Percentiles rank a stretch among this genome's conserved stretches.
Evolutionary conservation across 2,797 vertebrate species (phyloP).

Genomic region (Borostomias antarcticus): DNA sequence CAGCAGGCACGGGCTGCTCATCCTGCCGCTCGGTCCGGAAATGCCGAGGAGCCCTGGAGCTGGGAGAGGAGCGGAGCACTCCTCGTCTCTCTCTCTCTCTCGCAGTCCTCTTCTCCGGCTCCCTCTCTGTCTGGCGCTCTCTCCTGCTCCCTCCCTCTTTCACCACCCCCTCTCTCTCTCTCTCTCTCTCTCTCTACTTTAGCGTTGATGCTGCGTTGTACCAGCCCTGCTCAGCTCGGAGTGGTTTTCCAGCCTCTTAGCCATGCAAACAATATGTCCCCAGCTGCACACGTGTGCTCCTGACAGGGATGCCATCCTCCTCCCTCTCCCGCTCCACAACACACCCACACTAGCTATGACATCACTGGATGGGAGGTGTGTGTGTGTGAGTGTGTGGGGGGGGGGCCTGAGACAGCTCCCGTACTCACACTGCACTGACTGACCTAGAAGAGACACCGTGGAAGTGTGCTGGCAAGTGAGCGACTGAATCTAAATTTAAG

Average conservation of each 20-base stretch:
- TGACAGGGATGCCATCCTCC: not conserved
- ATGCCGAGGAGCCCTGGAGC: constrained; percentile 7
- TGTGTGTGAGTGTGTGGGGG: not conserved
- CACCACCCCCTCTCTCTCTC: constrained; percentile 32
- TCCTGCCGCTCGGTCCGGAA: constrained; percentile 47
- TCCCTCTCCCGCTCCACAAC: constrained; percentile 1
- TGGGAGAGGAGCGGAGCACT: constrained; percentile 23
- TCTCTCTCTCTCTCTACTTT: constrained; percentile 30
- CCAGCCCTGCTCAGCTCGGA: constrained; percentile 38
- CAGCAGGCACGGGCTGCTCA: constrained; percentile 81
- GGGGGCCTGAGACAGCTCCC: not conserved
- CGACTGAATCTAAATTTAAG: constrained; percentile 1
- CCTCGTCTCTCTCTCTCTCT: constrained; percentile 56
- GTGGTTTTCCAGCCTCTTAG: constrained; percentile 57
- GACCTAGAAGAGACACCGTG: not conserved
- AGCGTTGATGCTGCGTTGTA: constrained; percentile 57
- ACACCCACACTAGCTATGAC: constrained; percentile 30
- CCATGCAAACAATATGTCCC: constrained; percentile 73
- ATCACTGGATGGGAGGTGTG: constrained; percentile 26
- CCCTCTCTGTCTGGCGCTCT: constrained; percentile 10
- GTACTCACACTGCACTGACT: not conserved
- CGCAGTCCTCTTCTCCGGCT: constrained; percentile 43
- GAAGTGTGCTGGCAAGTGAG: not conserved
- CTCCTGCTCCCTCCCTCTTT: constrained; percentile 34
- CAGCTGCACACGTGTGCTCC: constrained; percentile 22